These are phyloP conservation scores for Pseudomyrmex dendroicus DNA, from an alignment of 1,140 invertebrate genomes.

Conservation along the genomic window DNA sequence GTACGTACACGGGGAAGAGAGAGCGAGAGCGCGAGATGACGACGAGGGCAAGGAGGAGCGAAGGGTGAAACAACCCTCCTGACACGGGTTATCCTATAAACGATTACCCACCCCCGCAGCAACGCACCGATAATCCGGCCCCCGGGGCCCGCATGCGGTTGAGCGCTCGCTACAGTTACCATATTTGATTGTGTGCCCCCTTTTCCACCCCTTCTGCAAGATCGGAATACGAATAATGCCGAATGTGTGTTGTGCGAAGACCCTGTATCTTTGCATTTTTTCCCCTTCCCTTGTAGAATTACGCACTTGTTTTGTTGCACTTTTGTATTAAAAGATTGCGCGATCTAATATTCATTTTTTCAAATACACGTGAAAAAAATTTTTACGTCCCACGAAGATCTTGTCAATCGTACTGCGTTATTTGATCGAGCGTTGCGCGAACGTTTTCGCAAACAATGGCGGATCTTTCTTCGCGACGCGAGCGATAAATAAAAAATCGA, in stretches of 20 bases:
- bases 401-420: neutral
- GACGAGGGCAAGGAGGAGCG: constrained; percentile 13
- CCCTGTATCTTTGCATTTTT: no score
- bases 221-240: constrained; percentile 69
- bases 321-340: no score
- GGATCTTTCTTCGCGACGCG: neutral
- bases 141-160: constrained; percentile 83
- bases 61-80: constrained; percentile 72
- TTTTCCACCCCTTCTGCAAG: constrained; percentile 60
- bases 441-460: neutral
- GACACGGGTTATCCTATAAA: constrained; percentile 84
- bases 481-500: constrained; percentile 41
- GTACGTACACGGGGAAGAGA: constrained; percentile 21
- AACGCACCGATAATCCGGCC: constrained; percentile 80
- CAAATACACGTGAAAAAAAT: no score
- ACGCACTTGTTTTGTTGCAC: no score
- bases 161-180: constrained; percentile 84
- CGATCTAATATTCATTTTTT: no score
- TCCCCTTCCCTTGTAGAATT: no score
- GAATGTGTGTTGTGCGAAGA: constrained; percentile 56
- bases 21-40: constrained; percentile 17
- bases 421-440: neutral
- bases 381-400: neutral
- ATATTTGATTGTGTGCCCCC: constrained; percentile 83
- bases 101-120: constrained; percentile 72